Base-by-base conservation (phyloP, 2,113 vertebrate genomes). In the Agapornis roseicollis region DNA sequence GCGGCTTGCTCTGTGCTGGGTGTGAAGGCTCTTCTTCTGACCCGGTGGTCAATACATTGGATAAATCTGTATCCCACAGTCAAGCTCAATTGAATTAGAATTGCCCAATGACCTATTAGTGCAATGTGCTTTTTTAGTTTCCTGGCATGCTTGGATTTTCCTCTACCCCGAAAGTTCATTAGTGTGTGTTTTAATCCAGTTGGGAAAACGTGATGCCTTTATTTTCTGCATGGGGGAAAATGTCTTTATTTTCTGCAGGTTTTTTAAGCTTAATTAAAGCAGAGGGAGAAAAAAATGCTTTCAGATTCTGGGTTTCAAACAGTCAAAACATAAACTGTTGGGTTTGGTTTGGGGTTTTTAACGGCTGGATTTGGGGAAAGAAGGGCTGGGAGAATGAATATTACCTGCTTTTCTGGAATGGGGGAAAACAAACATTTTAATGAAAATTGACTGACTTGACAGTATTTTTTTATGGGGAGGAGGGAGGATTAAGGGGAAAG, bases 401-500 rank as follows among this genome's bases (percentile, higher is more conserved):
- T 94, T 93, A 91, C 89, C 93, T 94, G 87, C 20, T 65, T 85
- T 79, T 89, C 66, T 89, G 50, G 71, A 63, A 85, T 72, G 71
- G 74, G 44, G 58, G 25, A 73, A 87, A 92, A 2, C 52, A 89
- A 96, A 88, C 22, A 46, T 89, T 91, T 91, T 76, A 74, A 91
- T 88, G 93, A 92, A 61, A 95, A 93, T 17, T 84, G 65, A 87
- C 86, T 92, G 90, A 92, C 47, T 87, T 74, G 24, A 47, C 0
- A 11, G 52, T 90, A 17, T 81, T 93, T 94, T 93, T 88, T 88
- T 79, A 39, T 10, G 52, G 68, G 68, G 47, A 91, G 79, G 78
- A 82, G 85, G 61, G 60, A 66, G 86, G 69, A 92, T 94, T 93
- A 81, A 81, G 86, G 80, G 52, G 39, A 95, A 97, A 92, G 96